Base-by-base conservation (phyloP, 2,797 vertebrate species). In the Fistularia commersonii region DNA sequence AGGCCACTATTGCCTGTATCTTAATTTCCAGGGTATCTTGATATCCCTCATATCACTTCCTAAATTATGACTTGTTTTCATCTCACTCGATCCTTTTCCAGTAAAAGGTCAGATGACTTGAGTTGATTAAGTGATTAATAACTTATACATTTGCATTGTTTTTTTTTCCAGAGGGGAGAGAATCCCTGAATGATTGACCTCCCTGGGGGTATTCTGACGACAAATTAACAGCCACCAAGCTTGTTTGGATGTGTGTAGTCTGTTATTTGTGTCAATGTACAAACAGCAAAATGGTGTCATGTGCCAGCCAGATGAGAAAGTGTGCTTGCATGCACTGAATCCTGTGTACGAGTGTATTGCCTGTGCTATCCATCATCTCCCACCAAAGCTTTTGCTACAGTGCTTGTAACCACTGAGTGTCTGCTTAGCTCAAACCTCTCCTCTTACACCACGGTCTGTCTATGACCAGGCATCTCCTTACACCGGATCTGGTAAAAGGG, bases 1-100 rank as follows among this genome's bases (percentile, higher is more conserved):
- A 61, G 74, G 66, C 69, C 52, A 11, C 69, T 64, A 4, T 48
- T 53, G 62, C 68, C 47, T 70, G 60, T 61, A 57, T 80, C 79
- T 85, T 84, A 32, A 85, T 87, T 83, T 87, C 72, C 74, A 81
- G 80, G 42, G 64, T 72, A 71, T 57, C 68, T 41, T 54, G 47
- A 69, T 50, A 43, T 73, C 70, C 32, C 36, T 56, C 45, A 69
- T 61, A 63, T 48, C 11, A 56, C 58, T 71, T 32, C 68, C 35
- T 11, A 3, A 51, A 71, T 67, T 39, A 49, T 56, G 13, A 12
- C 13, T 61, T 50, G 13, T 15, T 39, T 32, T 53, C 57, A 43
- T 54, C 52, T 63, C 65, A 43, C 10, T 45, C n/a, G 11, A 32
- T 47, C 45, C 45, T 33, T 40, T 12, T 33, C 6, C 44, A 70